Base-by-base conservation (phyloP, 2,888 invertebrate genomes). In the Lymantria monacha region DNA sequence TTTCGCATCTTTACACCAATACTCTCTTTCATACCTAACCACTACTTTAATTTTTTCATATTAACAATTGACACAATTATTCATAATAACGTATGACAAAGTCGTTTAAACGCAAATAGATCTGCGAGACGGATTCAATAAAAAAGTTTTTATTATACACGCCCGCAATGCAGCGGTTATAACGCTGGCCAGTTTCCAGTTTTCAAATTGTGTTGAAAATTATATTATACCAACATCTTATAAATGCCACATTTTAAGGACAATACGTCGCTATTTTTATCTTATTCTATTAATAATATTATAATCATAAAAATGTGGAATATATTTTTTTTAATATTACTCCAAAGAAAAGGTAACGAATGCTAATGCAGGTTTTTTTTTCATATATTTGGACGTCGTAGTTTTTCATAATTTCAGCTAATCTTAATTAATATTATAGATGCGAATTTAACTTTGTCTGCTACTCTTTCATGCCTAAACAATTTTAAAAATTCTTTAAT, bases 131-230 rank as follows among this genome's bases (percentile, higher is more conserved):
- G 52, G 43, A 53, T 64, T 59, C 42, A 59, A 64, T 64, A 59
- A 61, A 30, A 59, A 54, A 63, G 31, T 53, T 61, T 55, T 63
- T 62, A 55, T 57, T 63, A 60, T 49, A 55, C 61, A 65, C 57
- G 65, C 59, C 82, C 69, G 87, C 86, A 84, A 70, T 86, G 85
- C 84, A 84, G 78, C 76, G 70, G 69, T 75, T 76, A 78, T 74
- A 61, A 46, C 43, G 67, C 85, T 88, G 88, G 89, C 87, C 76
- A 51, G 54, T 63, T 72, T 90, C 89, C 89, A 89, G 84, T 69
- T 81, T 72, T 69, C 60, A 84, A 79, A 87, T 87, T 85, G 83
- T 83, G 77, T 79, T 75, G 73, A 76, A 82, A 85, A 84, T 85
- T 83, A 80, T 80, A 73, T 49, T 40, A 30, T 44, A 31, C 38